Evolutionary conservation across 2,888 invertebrate genomes (phyloP).

Genomic region (Salticus scenicus): DNA sequence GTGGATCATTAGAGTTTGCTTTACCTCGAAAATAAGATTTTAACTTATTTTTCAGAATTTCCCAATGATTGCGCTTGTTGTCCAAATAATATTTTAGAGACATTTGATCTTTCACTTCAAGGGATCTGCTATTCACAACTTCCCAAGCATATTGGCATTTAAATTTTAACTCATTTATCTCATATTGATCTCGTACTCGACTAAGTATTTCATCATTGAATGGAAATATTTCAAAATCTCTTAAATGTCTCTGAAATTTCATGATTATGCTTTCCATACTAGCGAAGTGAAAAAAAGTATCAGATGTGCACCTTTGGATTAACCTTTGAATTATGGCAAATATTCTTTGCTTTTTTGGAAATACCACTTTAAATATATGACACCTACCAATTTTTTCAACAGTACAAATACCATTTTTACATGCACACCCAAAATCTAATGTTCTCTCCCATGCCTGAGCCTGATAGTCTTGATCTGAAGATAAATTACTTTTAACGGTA

Average conservation of each 20-base stretch:
- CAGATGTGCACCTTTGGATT: constrained; percentile 41
- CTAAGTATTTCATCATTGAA: not conserved
- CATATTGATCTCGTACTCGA: not conserved
- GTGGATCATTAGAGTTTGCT: no score
- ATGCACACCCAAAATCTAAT: constrained; percentile 44
- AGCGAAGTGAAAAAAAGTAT: constrained; percentile 38
- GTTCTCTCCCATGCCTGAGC: constrained; percentile 47
- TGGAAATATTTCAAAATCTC: constrained; percentile 27
- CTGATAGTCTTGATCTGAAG: constrained; percentile 58
- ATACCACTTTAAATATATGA: constrained; percentile 45
- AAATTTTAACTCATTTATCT: constrained; percentile 35
- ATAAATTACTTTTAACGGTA: not conserved
- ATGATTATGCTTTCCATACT: not conserved
- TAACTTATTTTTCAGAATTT: constrained; percentile 20
- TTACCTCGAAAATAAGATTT: not conserved
- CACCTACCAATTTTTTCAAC: constrained; percentile 38
- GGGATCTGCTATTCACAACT: constrained; percentile 23
- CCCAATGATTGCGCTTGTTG: constrained; percentile 19
- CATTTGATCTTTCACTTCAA: constrained; percentile 52
- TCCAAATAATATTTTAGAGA: not conserved
- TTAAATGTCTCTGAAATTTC: not conserved
- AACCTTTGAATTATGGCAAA: constrained; percentile 48
- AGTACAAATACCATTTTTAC: constrained; percentile 20
- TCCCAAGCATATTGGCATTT: constrained; percentile 64
- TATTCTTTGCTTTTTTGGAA: constrained; percentile 25